These are phyloP conservation scores for Schlechtendalia chinensis DNA, from an alignment of 1,140 invertebrate genomes.

Conservation along the genomic window DNA sequence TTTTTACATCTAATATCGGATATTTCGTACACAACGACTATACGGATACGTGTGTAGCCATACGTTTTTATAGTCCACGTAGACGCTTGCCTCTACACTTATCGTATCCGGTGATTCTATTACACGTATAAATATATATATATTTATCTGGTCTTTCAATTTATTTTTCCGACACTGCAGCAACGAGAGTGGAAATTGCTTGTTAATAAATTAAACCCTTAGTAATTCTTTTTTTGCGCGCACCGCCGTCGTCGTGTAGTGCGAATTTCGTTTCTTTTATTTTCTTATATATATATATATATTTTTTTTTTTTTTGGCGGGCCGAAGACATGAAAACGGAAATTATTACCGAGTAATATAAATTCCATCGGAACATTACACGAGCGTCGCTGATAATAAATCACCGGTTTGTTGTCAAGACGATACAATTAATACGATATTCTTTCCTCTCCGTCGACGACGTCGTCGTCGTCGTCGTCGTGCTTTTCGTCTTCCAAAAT, in stretches of 20 bases:
- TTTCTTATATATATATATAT: background rate
- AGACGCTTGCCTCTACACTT: no score
- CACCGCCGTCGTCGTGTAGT: background rate
- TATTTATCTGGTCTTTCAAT: slow-evolving; percentile 19
- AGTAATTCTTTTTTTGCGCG: slow-evolving; percentile 18
- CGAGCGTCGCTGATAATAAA: slow-evolving; percentile 20
- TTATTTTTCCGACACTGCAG: background rate
- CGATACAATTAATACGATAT: slow-evolving; percentile 43
- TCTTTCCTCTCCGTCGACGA: background rate
- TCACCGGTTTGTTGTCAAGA: slow-evolving; percentile 47
- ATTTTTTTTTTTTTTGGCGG: slow-evolving; percentile 26
- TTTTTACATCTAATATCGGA: slow-evolving; percentile 20
- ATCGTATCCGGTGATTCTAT: background rate
- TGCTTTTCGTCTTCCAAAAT: slow-evolving; percentile 24
- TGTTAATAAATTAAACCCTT: slow-evolving; percentile 39
- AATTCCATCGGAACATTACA: slow-evolving; percentile 42
- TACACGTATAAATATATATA: background rate
- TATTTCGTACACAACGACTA: background rate
- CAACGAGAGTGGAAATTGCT: slow-evolving; percentile 18
- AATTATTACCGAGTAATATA: slow-evolving; percentile 44
- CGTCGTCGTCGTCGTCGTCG: background rate
- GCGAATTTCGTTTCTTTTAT: slow-evolving; percentile 27
- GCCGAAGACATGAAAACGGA: slow-evolving; percentile 27
- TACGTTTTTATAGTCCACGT: background rate
- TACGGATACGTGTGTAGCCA: background rate